Conservation (phyloP, 1,140 invertebrate genomes). For the Calycopis cecrops region DNA sequence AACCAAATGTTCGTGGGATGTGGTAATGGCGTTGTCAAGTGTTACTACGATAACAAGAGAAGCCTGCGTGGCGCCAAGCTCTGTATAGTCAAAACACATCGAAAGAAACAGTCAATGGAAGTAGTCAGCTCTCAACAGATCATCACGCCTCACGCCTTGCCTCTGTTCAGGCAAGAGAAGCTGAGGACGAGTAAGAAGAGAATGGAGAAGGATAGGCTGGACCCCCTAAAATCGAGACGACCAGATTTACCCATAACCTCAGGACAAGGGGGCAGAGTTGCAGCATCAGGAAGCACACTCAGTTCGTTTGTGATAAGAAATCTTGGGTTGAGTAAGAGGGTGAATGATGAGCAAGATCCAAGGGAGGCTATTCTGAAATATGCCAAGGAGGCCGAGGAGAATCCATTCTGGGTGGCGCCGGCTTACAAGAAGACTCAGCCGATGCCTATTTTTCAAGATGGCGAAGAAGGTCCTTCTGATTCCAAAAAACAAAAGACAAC, state of each 20-base stretch:
- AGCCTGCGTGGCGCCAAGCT: constrained; percentile 94
- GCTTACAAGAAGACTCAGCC: constrained; percentile 93
- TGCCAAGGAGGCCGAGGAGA: constrained; percentile 96
- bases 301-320: constrained; percentile 98
- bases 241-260: constrained; percentile 98
- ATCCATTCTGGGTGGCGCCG: constrained; percentile 97
- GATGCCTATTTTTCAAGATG: constrained; percentile 82
- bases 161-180: constrained; percentile 95
- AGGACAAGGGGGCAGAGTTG: constrained; percentile 94
- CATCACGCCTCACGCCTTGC: constrained; percentile 97
- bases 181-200: constrained; percentile 92
- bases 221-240: constrained; percentile 93
- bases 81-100: constrained; percentile 88
- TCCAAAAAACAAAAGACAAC: constrained; percentile 73
- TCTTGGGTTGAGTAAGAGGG: constrained; percentile 93
- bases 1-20: constrained; percentile 97
- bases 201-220: constrained; percentile 93
- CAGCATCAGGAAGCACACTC: constrained; percentile 95
- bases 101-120: constrained; percentile 88
- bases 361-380: constrained; percentile 97
- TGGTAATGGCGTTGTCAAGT: constrained; percentile 92
- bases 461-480: constrained; percentile 76
- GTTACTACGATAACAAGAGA: constrained; percentile 91
- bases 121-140: constrained; percentile 94
- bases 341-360: constrained; percentile 97